A percentile compares a stretch with the other conserved stretches of the same genome.
These are phyloP conservation scores for Azorinus chamasolen DNA, from an alignment of 2,888 invertebrate species.

Conservation along the genomic window DNA sequence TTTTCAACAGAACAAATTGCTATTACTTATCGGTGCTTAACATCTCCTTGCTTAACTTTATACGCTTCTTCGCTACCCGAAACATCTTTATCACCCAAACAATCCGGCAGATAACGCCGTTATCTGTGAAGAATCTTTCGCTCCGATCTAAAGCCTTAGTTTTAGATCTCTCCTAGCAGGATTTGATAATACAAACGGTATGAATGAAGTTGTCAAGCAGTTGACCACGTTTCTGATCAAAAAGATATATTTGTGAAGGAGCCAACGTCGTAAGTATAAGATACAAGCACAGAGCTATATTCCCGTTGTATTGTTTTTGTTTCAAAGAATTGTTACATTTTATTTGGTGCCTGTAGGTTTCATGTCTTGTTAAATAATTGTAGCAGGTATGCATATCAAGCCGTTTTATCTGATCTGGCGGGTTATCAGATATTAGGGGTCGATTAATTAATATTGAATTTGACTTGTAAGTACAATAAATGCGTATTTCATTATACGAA, in stretches of 20 bases:
- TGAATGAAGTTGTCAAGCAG: conserved; percentile 60
- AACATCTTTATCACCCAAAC: conserved; percentile 41
- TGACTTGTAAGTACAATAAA: not conserved
- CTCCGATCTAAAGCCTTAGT: conserved; percentile 51
- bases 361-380: too few species aligned
- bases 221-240: conserved; percentile 46
- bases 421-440: not conserved
- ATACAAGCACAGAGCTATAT: too few species aligned
- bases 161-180: conserved; percentile 50
- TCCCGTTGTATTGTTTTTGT: too few species aligned
- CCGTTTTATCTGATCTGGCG: conserved; percentile 2
- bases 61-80: conserved; percentile 29
- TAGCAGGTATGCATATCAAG: conserved; percentile 8
- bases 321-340: too few species aligned
- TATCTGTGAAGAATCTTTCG: conserved; percentile 37
- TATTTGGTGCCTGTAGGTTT: too few species aligned
- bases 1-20: conserved; percentile 12
- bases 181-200: conserved; percentile 19
- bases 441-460: conserved; percentile 6
- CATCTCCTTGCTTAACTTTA: conserved; percentile 18
- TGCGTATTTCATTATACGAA: too few species aligned
- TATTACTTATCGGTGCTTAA: too few species aligned
- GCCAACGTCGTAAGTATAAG: too few species aligned
- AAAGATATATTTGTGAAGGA: conserved; percentile 42
- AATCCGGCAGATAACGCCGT: conserved; percentile 22